Percentiles rank a stretch among this genome's conserved stretches.
These are phyloP conservation scores for Ciconia nigra DNA, from an alignment of 2,797 vertebrate genomes.

Conservation along the genomic window DNA sequence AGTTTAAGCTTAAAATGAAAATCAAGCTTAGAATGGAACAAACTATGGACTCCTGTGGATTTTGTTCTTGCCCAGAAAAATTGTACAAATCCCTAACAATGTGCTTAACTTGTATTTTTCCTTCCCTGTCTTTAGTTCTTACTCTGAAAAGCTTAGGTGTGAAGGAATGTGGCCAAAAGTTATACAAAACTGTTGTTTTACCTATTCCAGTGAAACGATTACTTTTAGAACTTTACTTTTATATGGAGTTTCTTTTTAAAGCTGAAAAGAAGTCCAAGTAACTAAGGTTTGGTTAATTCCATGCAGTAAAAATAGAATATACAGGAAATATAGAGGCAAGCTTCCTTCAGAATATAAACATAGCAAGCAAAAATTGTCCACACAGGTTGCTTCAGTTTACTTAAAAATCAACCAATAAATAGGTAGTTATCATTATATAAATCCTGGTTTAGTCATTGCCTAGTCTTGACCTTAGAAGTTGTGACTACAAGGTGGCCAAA, in stretches of 20 bases:
- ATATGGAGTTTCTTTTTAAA: background rate
- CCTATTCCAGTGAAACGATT: background rate
- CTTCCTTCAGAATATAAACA: background rate
- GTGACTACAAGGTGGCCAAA: background rate
- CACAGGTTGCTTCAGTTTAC: background rate
- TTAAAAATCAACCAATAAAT: background rate
- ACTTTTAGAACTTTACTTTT: background rate
- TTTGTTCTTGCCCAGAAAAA: background rate
- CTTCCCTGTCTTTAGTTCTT: background rate
- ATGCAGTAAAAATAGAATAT: background rate
- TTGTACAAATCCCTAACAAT: background rate
- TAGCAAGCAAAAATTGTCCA: background rate
- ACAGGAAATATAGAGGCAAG: background rate
- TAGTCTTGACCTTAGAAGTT: background rate
- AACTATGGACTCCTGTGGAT: background rate
- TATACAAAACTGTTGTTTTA: background rate
- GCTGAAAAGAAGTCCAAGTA: background rate
- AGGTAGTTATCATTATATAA: background rate
- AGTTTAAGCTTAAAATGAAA: background rate
- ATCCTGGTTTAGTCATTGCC: background rate
- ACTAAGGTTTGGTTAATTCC: background rate
- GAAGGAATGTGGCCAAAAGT: background rate
- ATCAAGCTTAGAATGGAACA: background rate
- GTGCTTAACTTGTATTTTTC: background rate
- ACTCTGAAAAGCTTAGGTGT: background rate